A percentile compares a stretch with the other conserved stretches of the same genome.
Evolutionary conservation across 1,140 invertebrate species (phyloP).

Genomic region (Harpegnathos saltator): DNA sequence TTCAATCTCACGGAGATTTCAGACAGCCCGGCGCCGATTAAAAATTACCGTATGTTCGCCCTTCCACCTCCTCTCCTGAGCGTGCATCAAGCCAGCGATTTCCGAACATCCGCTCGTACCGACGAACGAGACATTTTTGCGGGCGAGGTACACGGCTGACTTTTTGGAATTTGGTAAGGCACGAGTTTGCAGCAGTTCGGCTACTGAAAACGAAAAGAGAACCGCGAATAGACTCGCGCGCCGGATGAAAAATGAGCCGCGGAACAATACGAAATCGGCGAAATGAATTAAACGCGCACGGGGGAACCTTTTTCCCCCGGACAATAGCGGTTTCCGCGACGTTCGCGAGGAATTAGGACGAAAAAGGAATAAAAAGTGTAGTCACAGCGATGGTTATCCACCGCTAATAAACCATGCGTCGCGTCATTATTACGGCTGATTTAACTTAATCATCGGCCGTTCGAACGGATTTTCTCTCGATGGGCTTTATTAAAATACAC

Average conservation of each 20-base stretch:
- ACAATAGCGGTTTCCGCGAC: conserved; percentile 52
- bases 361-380: conserved; percentile 46
- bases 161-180: conserved; percentile 42
- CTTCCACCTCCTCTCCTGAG: neutral
- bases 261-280: conserved; percentile 55
- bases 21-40: neutral
- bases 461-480: neutral
- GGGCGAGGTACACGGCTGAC: conserved; percentile 8
- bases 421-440: conserved; percentile 31
- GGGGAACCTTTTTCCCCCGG: conserved; percentile 30
- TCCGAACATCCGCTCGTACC: neutral
- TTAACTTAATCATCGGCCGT: conserved; percentile 10
- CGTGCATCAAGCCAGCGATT: neutral
- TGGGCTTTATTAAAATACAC: neutral
- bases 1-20: neutral
- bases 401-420: conserved; percentile 48
- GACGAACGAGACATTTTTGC: conserved; percentile 16
- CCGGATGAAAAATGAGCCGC: conserved; percentile 49
- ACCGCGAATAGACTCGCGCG: conserved; percentile 40
- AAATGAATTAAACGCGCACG: conserved; percentile 59
- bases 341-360: conserved; percentile 45
- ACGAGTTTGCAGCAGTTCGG: conserved; percentile 57
- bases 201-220: conserved; percentile 50
- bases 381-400: conserved; percentile 32
- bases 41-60: neutral